These are phyloP conservation scores for Aix galericulata DNA, from an alignment of 2,113 vertebrate species.

Conservation along the genomic window DNA sequence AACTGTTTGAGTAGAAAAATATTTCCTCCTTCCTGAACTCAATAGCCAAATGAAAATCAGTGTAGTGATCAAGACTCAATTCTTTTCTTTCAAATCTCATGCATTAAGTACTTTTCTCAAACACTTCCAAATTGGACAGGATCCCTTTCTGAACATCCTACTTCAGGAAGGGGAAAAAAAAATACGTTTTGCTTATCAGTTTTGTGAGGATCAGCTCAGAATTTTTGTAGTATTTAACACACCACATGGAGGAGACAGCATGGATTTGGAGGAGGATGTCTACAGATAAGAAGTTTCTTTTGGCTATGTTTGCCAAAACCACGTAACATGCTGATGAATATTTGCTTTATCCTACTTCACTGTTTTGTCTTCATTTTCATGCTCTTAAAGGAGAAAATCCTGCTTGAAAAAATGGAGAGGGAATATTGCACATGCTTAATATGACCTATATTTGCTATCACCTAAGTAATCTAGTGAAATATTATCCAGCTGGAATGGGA, in stretches of 20 bases:
- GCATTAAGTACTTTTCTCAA: slow-evolving; percentile 5
- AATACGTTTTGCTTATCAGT: slow-evolving; percentile 53
- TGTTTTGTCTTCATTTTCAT: not conserved
- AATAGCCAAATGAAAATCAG: not conserved
- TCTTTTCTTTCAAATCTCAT: not conserved
- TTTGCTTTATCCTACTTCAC: slow-evolving; percentile 16
- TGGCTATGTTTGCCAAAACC: slow-evolving; percentile 4
- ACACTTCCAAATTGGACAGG: slow-evolving; percentile 30
- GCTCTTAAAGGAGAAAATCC: not conserved
- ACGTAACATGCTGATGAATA: not conserved
- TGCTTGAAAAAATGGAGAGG: not conserved
- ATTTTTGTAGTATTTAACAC: slow-evolving; percentile 32
- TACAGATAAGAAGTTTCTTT: slow-evolving; percentile 56
- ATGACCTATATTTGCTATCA: not conserved
- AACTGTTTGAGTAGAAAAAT: not conserved
- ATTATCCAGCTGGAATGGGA: not conserved
- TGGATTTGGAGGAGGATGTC: slow-evolving; percentile 53
- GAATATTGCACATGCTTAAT: not conserved
- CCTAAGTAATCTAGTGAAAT: not conserved
- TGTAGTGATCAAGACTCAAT: not conserved
- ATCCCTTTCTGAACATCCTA: not conserved
- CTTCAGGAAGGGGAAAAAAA: not conserved
- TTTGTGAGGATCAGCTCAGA: not conserved
- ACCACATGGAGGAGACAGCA: not conserved
- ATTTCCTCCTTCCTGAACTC: not conserved